Evolutionary conservation across 2,113 vertebrate genomes (phyloP), one percentile per base, ranked within the genome.

Genomic region (Odocoileus hemionus): DNA sequence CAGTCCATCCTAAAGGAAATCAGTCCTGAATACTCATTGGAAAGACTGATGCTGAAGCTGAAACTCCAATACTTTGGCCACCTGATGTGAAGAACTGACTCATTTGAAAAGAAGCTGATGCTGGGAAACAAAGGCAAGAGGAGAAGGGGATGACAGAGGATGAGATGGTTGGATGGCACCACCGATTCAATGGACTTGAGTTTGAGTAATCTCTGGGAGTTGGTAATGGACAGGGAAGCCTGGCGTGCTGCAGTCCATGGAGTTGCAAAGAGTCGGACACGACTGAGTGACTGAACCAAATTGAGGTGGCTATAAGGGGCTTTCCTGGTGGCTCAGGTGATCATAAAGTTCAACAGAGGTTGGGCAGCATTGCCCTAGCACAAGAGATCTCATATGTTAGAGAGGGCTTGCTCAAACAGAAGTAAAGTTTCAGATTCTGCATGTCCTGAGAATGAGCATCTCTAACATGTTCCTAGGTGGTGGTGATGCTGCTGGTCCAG

Each of bases 191-290:
- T 36, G n/a, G n/a, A 70, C n/a, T 21, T 70, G 64, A 36, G 19
- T 70, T 36, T 70, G n/a, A 23, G 19, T 21, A 23, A 23, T 3
- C n/a, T 36, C 64, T 10, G 9, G 64, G n/a, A 70, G 64, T 36
- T 70, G 64, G n/a, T 36, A 1, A 70, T 23, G 64, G 64, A 36
- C 64, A 70, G 64, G 19, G 64, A 70, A 23, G 19, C 64, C 9
- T 70, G 17, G 17, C 5, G n/a, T 70, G n/a, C 9, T 70, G 64
- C 19, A 23, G n/a, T 70, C 9, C n/a, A 70, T 36, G 64, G 17
- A 12, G 10, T 23, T 0, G 2, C n/a, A 70, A 36, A 36, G n/a
- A 36, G n/a, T 36, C 2, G 1, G 17, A 12, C 64, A 70, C 0
- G 11, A 36, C 19, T 70, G 64, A 70, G 64, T 0, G 1, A 36